Base-by-base conservation (phyloP, 2,888 invertebrate species). In the Maniola hyperantus region DNA sequence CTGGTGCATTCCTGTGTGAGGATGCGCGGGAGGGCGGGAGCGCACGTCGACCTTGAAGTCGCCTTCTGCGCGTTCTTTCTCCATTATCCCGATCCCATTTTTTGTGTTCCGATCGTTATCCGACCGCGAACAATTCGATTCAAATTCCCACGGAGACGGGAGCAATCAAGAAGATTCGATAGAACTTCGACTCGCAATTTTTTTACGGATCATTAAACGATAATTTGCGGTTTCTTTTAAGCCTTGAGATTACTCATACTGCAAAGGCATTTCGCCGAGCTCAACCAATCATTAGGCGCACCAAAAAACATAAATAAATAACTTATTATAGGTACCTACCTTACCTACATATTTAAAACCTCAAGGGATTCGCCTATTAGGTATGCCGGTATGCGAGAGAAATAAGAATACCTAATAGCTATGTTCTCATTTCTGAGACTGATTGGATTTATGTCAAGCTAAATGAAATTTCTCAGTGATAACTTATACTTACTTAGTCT, bases 31-130 rank as follows among this genome's bases (percentile, higher is more conserved):
- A 69, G 64, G 71, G 72, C 71, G 65, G 70, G 48, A 48, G 36
- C 54, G 76, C 79, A 80, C 77, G 79, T 76, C 84, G 89, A 84
- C 89, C 89, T 89, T 88, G 85, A 80, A 77, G 74, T 79, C 77
- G 82, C 82, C 83, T 84, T 77, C 79, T 72, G 78, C 81, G 80
- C 79, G 79, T 81, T 81, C 79, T 78, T 81, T 82, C 80, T 84
- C 85, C 80, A 87, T 89, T 87, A 89, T 84, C 83, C 84, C 81
- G 83, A 82, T 84, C 88, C 89, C 88, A 39, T 90, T 92, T 92
- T 91, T 91, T 92, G 89, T 88, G 86, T 83, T 84, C 78, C 83
- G 85, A 88, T 90, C 84, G 86, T 88, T 88, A 89, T 88, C 87
- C 87, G 83, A 88, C 87, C 88, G 86, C 89, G 86, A 87, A 89